Evolutionary conservation across 2,113 vertebrate species (phyloP).

Genomic region (Prunella himalayana): DNA sequence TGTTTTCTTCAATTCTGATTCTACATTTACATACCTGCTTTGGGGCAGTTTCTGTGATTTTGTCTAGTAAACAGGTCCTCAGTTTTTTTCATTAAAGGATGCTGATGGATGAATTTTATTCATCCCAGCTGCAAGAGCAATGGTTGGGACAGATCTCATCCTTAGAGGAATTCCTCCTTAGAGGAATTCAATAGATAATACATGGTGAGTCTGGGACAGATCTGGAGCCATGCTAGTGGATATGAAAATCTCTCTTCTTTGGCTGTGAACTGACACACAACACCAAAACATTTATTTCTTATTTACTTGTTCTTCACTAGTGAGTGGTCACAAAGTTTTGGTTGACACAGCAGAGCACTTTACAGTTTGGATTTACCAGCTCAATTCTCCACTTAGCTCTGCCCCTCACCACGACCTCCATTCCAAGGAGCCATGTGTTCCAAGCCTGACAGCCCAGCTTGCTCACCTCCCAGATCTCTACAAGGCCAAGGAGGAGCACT

Average conservation of each 20-base stretch:
- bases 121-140: background rate
- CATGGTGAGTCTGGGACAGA: background rate
- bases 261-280: background rate
- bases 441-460: fast-evolving
- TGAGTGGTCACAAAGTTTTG: background rate
- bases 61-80: background rate
- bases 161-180: background rate
- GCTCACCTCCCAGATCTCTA: background rate
- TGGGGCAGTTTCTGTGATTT: background rate
- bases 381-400: background rate
- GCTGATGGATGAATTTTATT: background rate
- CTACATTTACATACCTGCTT: background rate
- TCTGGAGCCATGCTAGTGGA: background rate
- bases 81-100: background rate
- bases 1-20: background rate
- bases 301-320: background rate
- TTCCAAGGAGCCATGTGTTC: background rate
- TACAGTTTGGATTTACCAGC: background rate
- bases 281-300: background rate
- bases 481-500: background rate
- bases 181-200: background rate
- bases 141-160: background rate
- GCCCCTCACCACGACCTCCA: background rate
- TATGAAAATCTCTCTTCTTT: background rate
- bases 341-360: background rate